Evolutionary conservation across 2,888 invertebrate genomes (phyloP).

Genomic region (Amiota minor): DNA sequence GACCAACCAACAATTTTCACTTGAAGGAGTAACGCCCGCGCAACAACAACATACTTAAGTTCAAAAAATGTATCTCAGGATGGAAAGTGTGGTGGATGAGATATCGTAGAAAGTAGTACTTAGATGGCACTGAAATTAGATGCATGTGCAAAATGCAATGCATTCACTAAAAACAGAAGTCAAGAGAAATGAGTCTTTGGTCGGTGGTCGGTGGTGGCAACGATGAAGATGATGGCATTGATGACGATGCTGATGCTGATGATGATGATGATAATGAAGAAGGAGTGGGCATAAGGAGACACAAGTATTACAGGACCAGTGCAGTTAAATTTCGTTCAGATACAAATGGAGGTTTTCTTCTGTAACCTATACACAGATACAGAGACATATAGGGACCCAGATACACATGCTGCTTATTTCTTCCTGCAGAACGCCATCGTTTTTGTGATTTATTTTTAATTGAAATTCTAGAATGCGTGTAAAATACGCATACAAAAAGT

Average conservation of each 20-base stretch:
- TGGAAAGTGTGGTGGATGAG: not conserved
- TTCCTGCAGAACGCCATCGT: constrained; percentile 36
- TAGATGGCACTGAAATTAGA: constrained; percentile 59
- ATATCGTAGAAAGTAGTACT: too few relatives aligned
- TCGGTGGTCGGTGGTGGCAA: not conserved
- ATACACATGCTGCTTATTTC: constrained; percentile 6
- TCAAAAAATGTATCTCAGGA: too few relatives aligned
- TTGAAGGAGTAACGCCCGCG: constrained; percentile 11
- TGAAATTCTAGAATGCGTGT: constrained; percentile 74
- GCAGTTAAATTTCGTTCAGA: constrained; percentile 38
- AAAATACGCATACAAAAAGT: constrained; percentile 70
- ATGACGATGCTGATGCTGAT: constrained; percentile 25
- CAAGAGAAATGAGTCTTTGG: too few relatives aligned
- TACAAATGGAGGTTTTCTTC: constrained; percentile 15
- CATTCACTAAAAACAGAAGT: constrained; percentile 56
- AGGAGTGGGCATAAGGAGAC: too few relatives aligned
- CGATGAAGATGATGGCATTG: constrained; percentile 16
- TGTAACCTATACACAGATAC: constrained; percentile 30
- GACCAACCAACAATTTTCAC: too few relatives aligned
- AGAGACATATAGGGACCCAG: constrained; percentile 31
- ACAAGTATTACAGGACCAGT: too few relatives aligned
- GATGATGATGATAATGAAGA: not conserved
- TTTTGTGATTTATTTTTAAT: constrained; percentile 74
- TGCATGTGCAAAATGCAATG: constrained; percentile 65
- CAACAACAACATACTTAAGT: not conserved